Evolutionary conservation across 2,113 vertebrate species (phyloP).

Genomic region (Leptocoma aspasia): DNA sequence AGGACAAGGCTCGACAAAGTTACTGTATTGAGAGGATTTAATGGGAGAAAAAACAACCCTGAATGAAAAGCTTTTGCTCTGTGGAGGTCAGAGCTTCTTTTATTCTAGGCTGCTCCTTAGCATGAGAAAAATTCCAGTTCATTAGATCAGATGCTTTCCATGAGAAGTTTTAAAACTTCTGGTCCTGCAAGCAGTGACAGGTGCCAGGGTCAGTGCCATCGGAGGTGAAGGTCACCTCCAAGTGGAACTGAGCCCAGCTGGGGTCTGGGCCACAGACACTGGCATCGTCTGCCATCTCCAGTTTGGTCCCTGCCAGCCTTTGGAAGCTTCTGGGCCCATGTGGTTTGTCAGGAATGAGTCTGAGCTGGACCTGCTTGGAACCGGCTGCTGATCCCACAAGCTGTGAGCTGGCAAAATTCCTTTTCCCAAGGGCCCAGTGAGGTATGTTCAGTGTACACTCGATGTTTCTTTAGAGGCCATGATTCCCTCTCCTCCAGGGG

Average conservation of each 20-base stretch:
- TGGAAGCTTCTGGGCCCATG: not conserved
- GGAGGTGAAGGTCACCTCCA: not conserved
- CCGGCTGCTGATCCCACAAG: not conserved
- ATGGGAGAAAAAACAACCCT: not conserved
- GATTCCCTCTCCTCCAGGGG: not conserved
- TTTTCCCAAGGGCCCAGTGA: not conserved
- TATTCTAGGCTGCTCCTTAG: not conserved
- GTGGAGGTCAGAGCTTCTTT: not conserved
- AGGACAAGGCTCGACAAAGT: fast-evolving
- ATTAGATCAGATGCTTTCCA: not conserved
- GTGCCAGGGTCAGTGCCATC: not conserved
- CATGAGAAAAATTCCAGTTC: not conserved
- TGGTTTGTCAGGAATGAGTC: not conserved
- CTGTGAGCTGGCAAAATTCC: not conserved
- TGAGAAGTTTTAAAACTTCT: not conserved
- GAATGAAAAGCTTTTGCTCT: not conserved
- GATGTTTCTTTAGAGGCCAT: not conserved
- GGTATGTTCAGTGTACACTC: not conserved
- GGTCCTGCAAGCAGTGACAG: not conserved
- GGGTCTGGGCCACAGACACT: not conserved
- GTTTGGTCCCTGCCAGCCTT: not conserved
- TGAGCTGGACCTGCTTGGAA: not conserved
- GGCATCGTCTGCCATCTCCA: not conserved
- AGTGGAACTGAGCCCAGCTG: not conserved
- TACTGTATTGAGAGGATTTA: fast-evolving